Percentiles rank a stretch among this genome's conserved stretches.
Conservation (phyloP, 1,140 invertebrate genomes). For the Cydia fagiglandana region DNA sequence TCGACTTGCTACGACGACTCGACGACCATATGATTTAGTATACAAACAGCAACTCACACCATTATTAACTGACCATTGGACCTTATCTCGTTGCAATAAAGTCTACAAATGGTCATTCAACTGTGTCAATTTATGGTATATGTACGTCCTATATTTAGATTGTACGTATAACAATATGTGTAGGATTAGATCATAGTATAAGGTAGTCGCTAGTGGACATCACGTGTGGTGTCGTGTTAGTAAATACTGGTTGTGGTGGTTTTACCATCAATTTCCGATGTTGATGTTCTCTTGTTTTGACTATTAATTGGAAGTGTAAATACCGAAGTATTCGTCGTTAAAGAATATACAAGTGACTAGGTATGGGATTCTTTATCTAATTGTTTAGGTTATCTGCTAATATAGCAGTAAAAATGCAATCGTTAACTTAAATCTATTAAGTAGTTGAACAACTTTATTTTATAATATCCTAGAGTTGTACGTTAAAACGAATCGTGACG, state of each 20-base stretch:
- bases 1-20: background rate
- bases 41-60: background rate
- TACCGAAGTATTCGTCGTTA: background rate
- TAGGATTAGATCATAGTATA: slow-evolving; percentile 17
- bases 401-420: background rate
- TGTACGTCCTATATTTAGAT: background rate
- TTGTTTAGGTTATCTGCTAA: background rate
- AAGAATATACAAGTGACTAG: background rate
- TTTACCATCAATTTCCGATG: background rate
- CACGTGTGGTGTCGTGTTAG: slow-evolving; percentile 9
- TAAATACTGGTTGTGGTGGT: slow-evolving; percentile 7
- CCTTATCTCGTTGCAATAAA: background rate
- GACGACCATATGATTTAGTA: background rate
- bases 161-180: background rate
- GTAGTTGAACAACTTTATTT: no score
- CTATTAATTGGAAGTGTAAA: background rate
- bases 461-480: no score
- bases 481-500: no score
- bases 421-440: background rate
- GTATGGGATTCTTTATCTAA: background rate
- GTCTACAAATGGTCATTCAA: background rate
- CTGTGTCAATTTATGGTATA: background rate
- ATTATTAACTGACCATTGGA: background rate
- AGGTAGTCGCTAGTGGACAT: slow-evolving; percentile 5
- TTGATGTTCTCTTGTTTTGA: background rate